These are phyloP conservation scores for Parambassis ranga DNA, from an alignment of 2,797 vertebrate species.

Conservation along the genomic window DNA sequence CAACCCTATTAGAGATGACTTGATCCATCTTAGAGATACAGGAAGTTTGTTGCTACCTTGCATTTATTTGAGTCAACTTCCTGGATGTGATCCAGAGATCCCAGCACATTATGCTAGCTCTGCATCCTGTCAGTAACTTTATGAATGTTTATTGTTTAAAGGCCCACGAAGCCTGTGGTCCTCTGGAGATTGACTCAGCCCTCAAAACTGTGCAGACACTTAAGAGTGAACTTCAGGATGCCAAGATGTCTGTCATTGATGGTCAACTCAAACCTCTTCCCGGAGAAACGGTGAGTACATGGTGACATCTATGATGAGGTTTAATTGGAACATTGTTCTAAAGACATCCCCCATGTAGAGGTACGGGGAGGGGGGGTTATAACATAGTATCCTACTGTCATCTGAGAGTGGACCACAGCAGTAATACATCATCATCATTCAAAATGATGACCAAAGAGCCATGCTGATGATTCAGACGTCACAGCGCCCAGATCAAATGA, in stretches of 20 bases:
- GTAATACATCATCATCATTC: too few relatives aligned
- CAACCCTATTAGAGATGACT: not conserved
- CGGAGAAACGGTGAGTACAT: conserved; percentile 90
- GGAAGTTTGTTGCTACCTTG: conserved; percentile 1
- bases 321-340: not conserved
- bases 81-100: conserved; percentile 19
- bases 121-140: conserved; percentile 1
- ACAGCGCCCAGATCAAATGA: too few relatives aligned
- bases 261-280: conserved; percentile 94
- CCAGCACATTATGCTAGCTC: not conserved
- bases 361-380: too few relatives aligned
- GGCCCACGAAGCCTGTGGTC: conserved; percentile 98
- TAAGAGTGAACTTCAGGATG: conserved; percentile 94
- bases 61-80: not conserved
- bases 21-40: not conserved
- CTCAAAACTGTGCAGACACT: conserved; percentile 93
- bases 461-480: too few relatives aligned
- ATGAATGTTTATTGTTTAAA: conserved; percentile 49
- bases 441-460: not conserved
- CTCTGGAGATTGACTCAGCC: conserved; percentile 97
- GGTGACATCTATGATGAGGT: not conserved
- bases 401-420: too few relatives aligned
- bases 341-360: not conserved
- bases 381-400: too few relatives aligned
- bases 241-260: conserved; percentile 94